Conservation (phyloP, 2,888 invertebrate genomes). For the Epirrhoe alternata region DNA sequence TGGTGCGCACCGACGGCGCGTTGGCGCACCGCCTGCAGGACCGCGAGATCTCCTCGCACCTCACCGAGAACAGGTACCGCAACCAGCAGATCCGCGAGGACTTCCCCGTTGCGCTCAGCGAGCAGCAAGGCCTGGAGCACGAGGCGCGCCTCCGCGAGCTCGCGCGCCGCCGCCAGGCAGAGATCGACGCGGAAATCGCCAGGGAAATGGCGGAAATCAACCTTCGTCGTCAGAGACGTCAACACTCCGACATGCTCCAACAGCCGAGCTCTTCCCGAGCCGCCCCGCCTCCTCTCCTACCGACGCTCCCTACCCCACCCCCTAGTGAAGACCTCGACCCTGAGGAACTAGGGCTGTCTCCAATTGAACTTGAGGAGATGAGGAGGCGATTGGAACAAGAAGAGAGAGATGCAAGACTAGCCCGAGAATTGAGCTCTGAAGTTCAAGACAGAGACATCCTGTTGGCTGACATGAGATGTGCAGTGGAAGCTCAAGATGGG, state of each 20-base stretch:
- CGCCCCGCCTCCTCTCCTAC: constrained; percentile 49
- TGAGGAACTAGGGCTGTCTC: constrained; percentile 73
- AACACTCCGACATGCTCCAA: constrained; percentile 60
- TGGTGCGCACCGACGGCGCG: constrained; percentile 78
- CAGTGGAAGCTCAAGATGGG: constrained; percentile 80
- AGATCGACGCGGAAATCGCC: constrained; percentile 79
- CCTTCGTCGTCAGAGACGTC: constrained; percentile 70
- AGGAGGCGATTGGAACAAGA: constrained; percentile 73
- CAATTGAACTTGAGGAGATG: constrained; percentile 73
- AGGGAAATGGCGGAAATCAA: constrained; percentile 80
- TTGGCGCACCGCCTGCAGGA: constrained; percentile 79
- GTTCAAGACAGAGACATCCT: constrained; percentile 70
- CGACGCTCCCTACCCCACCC: constrained; percentile 38
- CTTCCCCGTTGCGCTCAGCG: constrained; percentile 77
- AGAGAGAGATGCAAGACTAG: constrained; percentile 74
- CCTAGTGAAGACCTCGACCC: constrained; percentile 58
- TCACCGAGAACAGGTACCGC: constrained; percentile 77
- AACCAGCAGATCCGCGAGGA: constrained; percentile 82
- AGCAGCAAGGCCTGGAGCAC: constrained; percentile 75
- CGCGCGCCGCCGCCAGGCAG: constrained; percentile 73
- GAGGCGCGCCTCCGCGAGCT: constrained; percentile 69
- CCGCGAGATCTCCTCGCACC: constrained; percentile 79
- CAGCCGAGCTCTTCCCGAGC: constrained; percentile 72
- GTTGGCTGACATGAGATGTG: constrained; percentile 77
- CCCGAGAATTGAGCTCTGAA: constrained; percentile 71